Conservation (phyloP, 2,888 invertebrate genomes). For the Yponomeuta cagnagella region DNA sequence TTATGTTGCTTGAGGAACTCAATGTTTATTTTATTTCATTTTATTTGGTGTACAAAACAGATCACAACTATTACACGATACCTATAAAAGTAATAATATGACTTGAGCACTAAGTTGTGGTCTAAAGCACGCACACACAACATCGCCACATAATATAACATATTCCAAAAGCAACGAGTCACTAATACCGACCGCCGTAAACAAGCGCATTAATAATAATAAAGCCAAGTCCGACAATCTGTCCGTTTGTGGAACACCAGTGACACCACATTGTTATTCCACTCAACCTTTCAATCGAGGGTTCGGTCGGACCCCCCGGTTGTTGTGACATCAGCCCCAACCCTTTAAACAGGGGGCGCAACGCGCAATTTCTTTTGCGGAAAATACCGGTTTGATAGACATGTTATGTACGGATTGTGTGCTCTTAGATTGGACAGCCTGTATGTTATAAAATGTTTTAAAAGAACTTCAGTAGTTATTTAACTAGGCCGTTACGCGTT, state of each 20-base stretch:
- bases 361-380: not conserved
- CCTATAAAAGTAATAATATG: no score
- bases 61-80: no score
- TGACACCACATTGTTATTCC: not conserved
- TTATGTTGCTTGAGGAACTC: no score
- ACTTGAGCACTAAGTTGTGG: no score
- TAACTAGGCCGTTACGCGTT: no score
- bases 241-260: not conserved
- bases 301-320: not conserved
- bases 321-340: conserved; percentile 2
- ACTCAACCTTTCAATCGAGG: conserved; percentile 1
- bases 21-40: no score
- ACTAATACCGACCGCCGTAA: not conserved
- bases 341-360: not conserved
- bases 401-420: not conserved
- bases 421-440: not conserved
- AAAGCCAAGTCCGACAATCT: not conserved
- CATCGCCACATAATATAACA: no score
- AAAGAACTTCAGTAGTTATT: no score
- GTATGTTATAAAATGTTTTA: not conserved
- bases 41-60: no score
- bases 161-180: not conserved
- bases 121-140: no score
- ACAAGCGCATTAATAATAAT: not conserved
- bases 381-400: not conserved